Base-by-base conservation (phyloP, 2,797 vertebrate species). In the Orestias chungarensis region DNA sequence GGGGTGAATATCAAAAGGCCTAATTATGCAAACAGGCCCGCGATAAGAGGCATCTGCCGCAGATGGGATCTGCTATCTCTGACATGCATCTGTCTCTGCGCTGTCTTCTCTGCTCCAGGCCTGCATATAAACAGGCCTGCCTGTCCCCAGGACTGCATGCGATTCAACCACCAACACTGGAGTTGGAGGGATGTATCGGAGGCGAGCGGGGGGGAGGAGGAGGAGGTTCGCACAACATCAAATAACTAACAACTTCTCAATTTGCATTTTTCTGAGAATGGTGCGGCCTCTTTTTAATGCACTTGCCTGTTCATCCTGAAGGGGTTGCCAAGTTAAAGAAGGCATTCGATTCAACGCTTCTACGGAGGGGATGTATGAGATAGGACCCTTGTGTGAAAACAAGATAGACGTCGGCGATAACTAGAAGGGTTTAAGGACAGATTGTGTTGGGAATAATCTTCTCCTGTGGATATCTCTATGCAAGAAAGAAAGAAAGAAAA, bases 41-140 rank as follows among this genome's bases (percentile, higher is more conserved):
- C 85, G 93, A 94, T 92, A 91, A 92, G 93, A 87, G 82, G 85
- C 86, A 90, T 90, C 89, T 89, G 85, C 88, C 88, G 86, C 90
- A 82, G 90, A 95, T 94, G 92, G 92, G 93, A 95, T 95, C 93
- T 93, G 89, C 90, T 95, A 95, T 95, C 95, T 94, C 87, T 94
- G 92, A 95, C 94, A 93, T 94, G 89, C 93, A 95, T 95, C 94
- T 95, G 94, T 94, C 92, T 93, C 92, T 88, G 84, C 40, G 91
- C 90, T 91, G 93, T 93, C 93, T 93, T 83, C 84, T 85, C 90
- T 85, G 93, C 95, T 94, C 80, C 78, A 76, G 91, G 95, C 92
- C 92, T 94, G 93, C 90, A 94, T 94, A 93, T 94, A 94, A 93
- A 93, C 91, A 93, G 82, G 80, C 84, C 84, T 88, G 88, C 86